phyloP scores from a whole-genome alignment of 1,140 invertebrate species.

The Lucilia cuprina region DNA sequence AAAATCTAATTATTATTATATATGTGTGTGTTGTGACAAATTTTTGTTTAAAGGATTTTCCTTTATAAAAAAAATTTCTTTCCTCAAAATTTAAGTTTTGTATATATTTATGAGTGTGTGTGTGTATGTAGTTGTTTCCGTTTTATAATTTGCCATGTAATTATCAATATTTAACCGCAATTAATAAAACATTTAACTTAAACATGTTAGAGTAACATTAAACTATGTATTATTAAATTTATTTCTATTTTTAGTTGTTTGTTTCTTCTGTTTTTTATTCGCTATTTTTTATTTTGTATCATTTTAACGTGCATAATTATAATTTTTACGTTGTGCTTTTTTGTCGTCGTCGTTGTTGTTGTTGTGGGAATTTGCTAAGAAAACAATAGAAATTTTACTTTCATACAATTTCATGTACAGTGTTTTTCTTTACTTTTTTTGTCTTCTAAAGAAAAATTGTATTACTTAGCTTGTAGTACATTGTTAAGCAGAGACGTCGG shows the following conservation, averaged over 20 bases:
- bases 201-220: background rate
- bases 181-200: constrained; percentile 8
- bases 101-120: background rate
- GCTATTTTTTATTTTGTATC: background rate
- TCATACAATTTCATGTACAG: background rate
- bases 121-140: background rate
- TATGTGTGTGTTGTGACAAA: too few species aligned
- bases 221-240: constrained; percentile 9
- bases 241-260: background rate
- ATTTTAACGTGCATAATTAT: constrained; percentile 14
- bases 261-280: background rate
- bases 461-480: background rate
- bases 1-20: background rate
- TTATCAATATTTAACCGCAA: constrained; percentile 15
- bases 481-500: background rate
- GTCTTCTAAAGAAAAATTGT: background rate
- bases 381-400: constrained; percentile 30
- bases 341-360: background rate
- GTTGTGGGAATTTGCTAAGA: background rate
- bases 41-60: background rate
- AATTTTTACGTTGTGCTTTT: background rate
- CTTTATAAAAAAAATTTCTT: background rate
- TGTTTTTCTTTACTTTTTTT: background rate
- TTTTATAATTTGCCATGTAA: background rate
- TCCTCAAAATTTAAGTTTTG: background rate